A percentile compares a stretch with the other conserved stretches of the same genome.
Evolutionary conservation across 2,113 vertebrate species (phyloP).

Genomic region (Eretmodus cyanostictus): DNA sequence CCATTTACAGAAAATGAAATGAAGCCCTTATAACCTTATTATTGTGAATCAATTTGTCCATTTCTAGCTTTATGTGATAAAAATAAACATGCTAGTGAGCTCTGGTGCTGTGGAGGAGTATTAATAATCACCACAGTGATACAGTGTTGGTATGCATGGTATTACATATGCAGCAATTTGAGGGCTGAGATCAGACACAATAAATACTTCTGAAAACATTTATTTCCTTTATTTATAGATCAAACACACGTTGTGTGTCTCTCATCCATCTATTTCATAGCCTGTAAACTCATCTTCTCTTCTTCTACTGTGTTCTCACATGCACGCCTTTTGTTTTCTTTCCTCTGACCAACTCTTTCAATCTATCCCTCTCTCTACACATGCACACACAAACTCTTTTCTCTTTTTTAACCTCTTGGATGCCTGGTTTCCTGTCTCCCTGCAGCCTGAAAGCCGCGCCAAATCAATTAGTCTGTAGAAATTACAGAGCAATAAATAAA

Average conservation of each 20-base stretch:
- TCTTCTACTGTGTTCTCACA: not conserved
- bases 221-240: not conserved
- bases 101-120: not conserved
- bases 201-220: not conserved
- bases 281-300: not conserved
- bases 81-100: not conserved
- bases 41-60: not conserved
- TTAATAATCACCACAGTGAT: not conserved
- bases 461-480: constrained; percentile 70
- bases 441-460: constrained; percentile 65
- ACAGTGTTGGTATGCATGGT: not conserved
- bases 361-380: not conserved
- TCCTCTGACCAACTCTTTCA: not conserved
- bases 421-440: constrained; percentile 50
- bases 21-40: not conserved
- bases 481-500: constrained; percentile 73
- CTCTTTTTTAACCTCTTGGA: constrained; percentile 11
- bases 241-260: not conserved
- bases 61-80: not conserved
- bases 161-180: not conserved
- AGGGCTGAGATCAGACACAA: not conserved
- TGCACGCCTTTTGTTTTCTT: not conserved
- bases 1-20: not conserved
- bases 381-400: not conserved
- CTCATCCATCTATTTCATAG: not conserved